Conservation (phyloP, 2,888 invertebrate species). For the Sesamia inferens region DNA sequence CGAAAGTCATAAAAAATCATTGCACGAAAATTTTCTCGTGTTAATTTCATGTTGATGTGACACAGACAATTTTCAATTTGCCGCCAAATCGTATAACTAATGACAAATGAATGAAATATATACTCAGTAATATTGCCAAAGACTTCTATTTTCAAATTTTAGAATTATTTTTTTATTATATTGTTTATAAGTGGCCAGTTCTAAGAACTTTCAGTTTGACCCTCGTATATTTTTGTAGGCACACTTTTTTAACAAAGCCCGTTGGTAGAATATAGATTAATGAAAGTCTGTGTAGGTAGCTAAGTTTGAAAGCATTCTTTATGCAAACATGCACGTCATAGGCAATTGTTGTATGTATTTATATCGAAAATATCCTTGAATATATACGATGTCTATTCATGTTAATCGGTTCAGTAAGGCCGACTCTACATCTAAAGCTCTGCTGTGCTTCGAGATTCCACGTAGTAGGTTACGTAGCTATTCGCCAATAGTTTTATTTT, state of each 20-base stretch:
- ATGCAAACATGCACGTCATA: conserved; percentile 1
- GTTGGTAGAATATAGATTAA: background rate
- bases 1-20: too few species aligned
- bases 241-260: background rate
- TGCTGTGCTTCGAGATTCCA: background rate
- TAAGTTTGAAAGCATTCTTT: background rate
- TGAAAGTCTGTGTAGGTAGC: background rate
- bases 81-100: too few species aligned
- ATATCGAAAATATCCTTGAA: conserved; percentile 10
- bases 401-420: conserved; percentile 1
- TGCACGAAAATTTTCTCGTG: too few species aligned
- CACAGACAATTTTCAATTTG: too few species aligned
- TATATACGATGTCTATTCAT: conserved; percentile 5
- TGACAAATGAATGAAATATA: too few species aligned
- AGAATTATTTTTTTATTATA: too few species aligned
- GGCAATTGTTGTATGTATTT: conserved; percentile 14
- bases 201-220: too few species aligned
- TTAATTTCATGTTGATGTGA: too few species aligned
- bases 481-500: background rate
- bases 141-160: too few species aligned
- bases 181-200: too few species aligned
- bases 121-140: too few species aligned
- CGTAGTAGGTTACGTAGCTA: background rate
- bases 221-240: too few species aligned
- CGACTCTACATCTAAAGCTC: background rate